Conservation (phyloP, 2,113 vertebrate genomes). For the Grus americana region DNA sequence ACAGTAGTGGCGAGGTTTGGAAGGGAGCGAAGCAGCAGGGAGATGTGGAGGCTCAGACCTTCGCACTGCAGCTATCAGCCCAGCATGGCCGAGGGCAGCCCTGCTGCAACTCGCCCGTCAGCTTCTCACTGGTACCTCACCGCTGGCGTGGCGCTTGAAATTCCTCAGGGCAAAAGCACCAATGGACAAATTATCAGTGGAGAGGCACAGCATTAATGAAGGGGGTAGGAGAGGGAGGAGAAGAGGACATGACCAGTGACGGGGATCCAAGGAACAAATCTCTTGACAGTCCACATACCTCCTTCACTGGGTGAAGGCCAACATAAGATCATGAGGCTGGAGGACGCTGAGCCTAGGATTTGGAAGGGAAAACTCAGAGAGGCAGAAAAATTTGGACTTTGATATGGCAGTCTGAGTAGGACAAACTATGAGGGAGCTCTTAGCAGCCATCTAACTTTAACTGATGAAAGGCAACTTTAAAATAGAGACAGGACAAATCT, state of each 20-base stretch:
- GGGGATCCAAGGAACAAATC: neutral
- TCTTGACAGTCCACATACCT: neutral
- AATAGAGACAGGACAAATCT: neutral
- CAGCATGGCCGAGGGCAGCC: neutral
- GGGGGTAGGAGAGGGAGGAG: neutral
- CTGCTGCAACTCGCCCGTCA: accelerated
- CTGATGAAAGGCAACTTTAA: neutral
- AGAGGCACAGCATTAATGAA: neutral
- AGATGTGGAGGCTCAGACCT: neutral
- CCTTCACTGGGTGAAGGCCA: neutral
- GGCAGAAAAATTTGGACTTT: neutral
- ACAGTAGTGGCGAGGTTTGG: accelerated
- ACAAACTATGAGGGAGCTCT: neutral
- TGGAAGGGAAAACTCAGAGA: neutral
- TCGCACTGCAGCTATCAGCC: neutral
- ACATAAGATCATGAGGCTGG: neutral
- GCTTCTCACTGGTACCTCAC: neutral
- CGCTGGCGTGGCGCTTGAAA: neutral
- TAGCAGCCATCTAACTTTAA: neutral
- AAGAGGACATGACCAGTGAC: neutral
- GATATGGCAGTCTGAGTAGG: neutral
- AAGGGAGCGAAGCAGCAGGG: neutral
- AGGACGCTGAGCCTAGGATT: neutral
- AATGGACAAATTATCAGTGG: neutral
- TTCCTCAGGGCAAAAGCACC: conserved; percentile 3